Conservation (phyloP, 2,888 invertebrate genomes). For the Ochropleura plecta region DNA sequence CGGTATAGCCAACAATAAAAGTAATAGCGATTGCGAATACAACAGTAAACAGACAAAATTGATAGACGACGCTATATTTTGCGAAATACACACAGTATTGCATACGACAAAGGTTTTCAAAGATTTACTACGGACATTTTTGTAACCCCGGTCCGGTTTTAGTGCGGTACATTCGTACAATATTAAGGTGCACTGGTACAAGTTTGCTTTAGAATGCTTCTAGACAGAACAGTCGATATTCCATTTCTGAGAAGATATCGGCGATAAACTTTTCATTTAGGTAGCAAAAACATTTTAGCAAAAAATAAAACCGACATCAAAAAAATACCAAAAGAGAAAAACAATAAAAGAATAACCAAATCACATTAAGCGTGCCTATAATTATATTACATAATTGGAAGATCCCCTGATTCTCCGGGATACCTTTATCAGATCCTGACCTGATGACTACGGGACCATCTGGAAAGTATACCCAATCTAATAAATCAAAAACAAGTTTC, state of each 20-base stretch:
- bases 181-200: slow-evolving; percentile 41
- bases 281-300: background rate
- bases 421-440: no score
- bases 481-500: no score
- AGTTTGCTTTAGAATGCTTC: slow-evolving; percentile 8
- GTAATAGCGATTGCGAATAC: slow-evolving; percentile 32
- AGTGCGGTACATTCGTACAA: slow-evolving; percentile 46
- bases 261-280: background rate
- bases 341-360: no score
- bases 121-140: slow-evolving; percentile 50
- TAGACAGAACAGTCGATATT: background rate
- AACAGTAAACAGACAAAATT: slow-evolving; percentile 36
- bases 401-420: no score
- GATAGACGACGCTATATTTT: slow-evolving; percentile 49
- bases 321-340: no score
- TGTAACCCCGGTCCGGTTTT: slow-evolving; percentile 43
- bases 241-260: background rate
- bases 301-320: no score
- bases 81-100: slow-evolving; percentile 33
- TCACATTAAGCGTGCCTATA: no score
- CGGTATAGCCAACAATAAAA: slow-evolving; percentile 18
- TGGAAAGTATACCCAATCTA: no score
- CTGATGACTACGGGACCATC: no score
- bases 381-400: no score
- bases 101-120: slow-evolving; percentile 55